phyloP scores from a whole-genome alignment of 2,113 vertebrate genomes.

The Coptodon bakossiorum region DNA sequence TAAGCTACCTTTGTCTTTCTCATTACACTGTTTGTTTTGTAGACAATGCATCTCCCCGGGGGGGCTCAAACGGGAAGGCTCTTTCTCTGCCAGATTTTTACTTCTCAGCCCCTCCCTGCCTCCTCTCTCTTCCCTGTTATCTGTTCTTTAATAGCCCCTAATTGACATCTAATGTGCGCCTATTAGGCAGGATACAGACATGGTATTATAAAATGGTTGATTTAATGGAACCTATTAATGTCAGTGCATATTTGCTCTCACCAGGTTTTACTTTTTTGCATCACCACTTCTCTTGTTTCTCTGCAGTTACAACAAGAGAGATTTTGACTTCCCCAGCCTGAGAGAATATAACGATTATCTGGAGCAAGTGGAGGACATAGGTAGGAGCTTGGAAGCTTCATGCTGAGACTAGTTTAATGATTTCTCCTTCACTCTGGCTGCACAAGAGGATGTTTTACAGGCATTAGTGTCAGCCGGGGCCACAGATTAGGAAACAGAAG shows the following conservation, averaged over 20 bases:
- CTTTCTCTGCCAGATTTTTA: slow-evolving; percentile 65
- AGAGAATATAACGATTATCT: slow-evolving; percentile 94
- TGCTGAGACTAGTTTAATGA: neutral
- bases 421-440: slow-evolving; percentile 1
- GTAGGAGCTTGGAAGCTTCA: slow-evolving; percentile 66
- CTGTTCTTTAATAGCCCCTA: slow-evolving; percentile 63
- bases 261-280: slow-evolving; percentile 24
- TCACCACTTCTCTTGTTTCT: slow-evolving; percentile 31
- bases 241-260: slow-evolving; percentile 35
- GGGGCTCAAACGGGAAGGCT: slow-evolving; percentile 52
- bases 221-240: slow-evolving; percentile 59
- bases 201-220: slow-evolving; percentile 56
- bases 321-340: slow-evolving; percentile 86
- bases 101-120: slow-evolving; percentile 54
- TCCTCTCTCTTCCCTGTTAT: slow-evolving; percentile 43
- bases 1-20: slow-evolving; percentile 70
- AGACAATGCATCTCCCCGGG: slow-evolving; percentile 68
- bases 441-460: slow-evolving; percentile 9
- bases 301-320: slow-evolving; percentile 95
- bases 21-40: slow-evolving; percentile 76
- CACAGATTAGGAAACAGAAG: neutral
- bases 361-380: slow-evolving; percentile 93
- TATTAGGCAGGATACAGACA: slow-evolving; percentile 51
- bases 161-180: slow-evolving; percentile 64
- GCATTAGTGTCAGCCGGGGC: neutral